Evolutionary conservation across 2,797 vertebrate species (phyloP).

Genomic region (Steatocranus sp.): DNA sequence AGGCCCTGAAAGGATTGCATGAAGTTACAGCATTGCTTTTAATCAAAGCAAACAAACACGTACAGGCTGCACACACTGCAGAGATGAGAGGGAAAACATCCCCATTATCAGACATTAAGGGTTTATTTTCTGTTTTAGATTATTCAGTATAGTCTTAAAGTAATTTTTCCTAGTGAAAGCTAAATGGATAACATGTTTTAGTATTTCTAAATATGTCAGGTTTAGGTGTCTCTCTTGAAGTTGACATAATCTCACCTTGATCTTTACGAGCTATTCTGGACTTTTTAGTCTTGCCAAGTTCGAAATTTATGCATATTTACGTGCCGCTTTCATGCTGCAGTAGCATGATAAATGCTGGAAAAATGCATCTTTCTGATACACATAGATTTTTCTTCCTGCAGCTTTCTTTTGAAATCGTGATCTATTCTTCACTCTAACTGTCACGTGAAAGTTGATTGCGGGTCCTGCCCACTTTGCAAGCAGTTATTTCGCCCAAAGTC

Average conservation of each 20-base stretch:
- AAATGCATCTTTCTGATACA: neutral
- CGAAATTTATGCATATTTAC: accelerated
- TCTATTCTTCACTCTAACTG: neutral
- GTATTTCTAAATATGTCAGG: neutral
- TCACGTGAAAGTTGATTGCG: neutral
- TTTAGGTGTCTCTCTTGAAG: neutral
- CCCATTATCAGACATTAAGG: neutral
- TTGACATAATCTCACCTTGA: neutral
- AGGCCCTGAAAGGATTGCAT: neutral
- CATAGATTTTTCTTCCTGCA: neutral
- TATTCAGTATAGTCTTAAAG: neutral
- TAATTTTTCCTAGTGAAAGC: neutral
- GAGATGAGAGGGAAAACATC: neutral
- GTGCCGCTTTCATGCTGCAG: neutral
- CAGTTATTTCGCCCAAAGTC: neutral
- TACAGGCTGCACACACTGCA: neutral
- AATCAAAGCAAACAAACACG: neutral
- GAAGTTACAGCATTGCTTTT: neutral
- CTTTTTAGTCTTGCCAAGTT: neutral
- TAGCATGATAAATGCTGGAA: neutral
- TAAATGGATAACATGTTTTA: neutral
- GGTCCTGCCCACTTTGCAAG: neutral
- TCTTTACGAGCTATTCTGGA: neutral
- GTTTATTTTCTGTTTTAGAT: neutral
- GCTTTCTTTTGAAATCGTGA: neutral